Base-by-base conservation (phyloP, 2,888 invertebrate genomes). In the Agonopterix heracliana region DNA sequence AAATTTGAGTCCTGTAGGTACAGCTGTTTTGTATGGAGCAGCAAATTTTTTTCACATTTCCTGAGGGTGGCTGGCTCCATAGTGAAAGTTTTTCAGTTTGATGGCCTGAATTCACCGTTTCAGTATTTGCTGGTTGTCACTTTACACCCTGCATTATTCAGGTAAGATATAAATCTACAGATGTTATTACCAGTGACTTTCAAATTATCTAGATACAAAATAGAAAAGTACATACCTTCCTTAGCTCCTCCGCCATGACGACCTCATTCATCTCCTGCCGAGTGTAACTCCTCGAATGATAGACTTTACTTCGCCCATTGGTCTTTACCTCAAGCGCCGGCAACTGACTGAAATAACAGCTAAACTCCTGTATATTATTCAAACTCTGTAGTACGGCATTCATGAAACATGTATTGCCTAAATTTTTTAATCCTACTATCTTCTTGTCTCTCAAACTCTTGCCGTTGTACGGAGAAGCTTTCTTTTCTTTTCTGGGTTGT, bases 401-500 rank as follows among this genome's bases (percentile, higher is more conserved):
- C 95, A 95, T 95, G 72, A 95, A 95, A 78, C 95, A 95, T 46
- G 95, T 95, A 74, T 95, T 95, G 59, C 95, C 95, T 72, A 95
- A 88, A 86, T 95, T 95, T 68, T 94, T 90, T 68, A 95, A 86
- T 38, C 95, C 95, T 61, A 93, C 92, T 51, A 93, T 91, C 66
- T 84, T 91, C 66, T 91, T 92, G 54, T 91, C 91, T 64, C 89
- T 80, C 63, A 85, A 89, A 61, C 72, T 82, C 66, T 89, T 90
- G 38, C 89, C 86, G 41, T 86, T 88, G 52, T 71, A 74, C 3
- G 76, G 68, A 4, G 78, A 77, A 26, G 55, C 52, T 57, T 79
- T 82, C 61, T 81, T 83, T 56, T 83, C 78, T 65, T 83, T 81
- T 48, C 64, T 36, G 9, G 9, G 12, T 38, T 43, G 38, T 9